phyloP scores from a whole-genome alignment of 1,140 invertebrate genomes.

The Campoletis sonorensis region DNA sequence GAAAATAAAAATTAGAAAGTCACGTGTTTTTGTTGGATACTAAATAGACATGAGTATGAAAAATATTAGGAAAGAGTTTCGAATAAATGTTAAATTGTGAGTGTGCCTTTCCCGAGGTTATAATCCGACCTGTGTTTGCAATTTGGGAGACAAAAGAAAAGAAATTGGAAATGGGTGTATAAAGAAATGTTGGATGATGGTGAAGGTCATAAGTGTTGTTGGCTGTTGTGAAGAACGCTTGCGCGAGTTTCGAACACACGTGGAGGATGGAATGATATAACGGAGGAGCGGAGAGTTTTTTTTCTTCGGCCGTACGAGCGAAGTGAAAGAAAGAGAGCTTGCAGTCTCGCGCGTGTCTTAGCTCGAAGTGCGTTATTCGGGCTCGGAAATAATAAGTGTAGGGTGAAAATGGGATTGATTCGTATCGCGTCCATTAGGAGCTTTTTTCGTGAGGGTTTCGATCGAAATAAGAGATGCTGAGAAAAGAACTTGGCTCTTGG shows the following conservation, averaged over 20 bases:
- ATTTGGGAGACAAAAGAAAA: background rate
- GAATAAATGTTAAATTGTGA: no score
- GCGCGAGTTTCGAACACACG: constrained; percentile 64
- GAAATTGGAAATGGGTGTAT: background rate
- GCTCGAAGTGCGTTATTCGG: constrained; percentile 45
- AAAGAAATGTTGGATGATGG: background rate
- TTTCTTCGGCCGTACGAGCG: constrained; percentile 39
- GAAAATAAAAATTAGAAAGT: no score
- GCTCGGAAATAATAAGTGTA: background rate
- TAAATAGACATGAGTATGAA: no score
- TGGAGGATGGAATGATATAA: constrained; percentile 55
- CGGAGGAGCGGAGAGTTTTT: constrained; percentile 52
- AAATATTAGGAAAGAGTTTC: no score
- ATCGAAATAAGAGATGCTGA: background rate
- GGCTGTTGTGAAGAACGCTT: constrained; percentile 56
- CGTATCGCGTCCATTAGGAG: background rate
- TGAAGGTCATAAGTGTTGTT: background rate
- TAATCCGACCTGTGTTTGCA: background rate
- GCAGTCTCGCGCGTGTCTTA: constrained; percentile 63
- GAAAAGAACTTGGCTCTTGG: background rate
- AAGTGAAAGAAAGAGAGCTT: constrained; percentile 50
- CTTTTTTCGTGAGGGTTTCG: background rate
- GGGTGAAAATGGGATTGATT: no score
- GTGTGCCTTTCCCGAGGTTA: background rate
- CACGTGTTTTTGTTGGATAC: no score